phyloP scores from a whole-genome alignment of 2,888 invertebrate species.

The Diadromus collaris region DNA sequence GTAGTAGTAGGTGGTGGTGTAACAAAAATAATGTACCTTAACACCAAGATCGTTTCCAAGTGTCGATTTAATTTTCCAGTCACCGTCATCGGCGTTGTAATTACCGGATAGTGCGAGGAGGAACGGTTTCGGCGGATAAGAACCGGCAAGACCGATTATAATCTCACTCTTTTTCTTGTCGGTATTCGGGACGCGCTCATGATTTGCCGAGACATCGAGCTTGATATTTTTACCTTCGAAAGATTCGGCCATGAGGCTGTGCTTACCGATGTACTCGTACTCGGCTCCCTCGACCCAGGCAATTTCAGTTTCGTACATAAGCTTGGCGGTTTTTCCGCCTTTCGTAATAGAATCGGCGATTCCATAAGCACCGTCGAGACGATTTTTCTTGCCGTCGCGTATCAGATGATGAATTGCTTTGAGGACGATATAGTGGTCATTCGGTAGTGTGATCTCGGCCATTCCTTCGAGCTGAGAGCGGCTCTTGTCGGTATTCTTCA shows the following conservation, averaged over 20 bases:
- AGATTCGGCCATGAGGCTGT: constrained; percentile 79
- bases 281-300: constrained; percentile 80
- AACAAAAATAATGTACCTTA: constrained; percentile 64
- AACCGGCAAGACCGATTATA: constrained; percentile 65
- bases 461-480: constrained; percentile 80
- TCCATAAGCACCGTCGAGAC: constrained; percentile 64
- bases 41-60: constrained; percentile 69
- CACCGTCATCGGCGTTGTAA: constrained; percentile 51
- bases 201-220: constrained; percentile 77
- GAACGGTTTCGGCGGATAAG: constrained; percentile 66
- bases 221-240: constrained; percentile 81
- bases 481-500: constrained; percentile 77
- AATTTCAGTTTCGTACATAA: constrained; percentile 75
- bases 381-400: constrained; percentile 69
- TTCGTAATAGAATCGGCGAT: constrained; percentile 79
- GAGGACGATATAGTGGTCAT: constrained; percentile 79
- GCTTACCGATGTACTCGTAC: constrained; percentile 77
- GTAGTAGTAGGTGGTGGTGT: neutral
- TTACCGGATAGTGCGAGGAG: constrained; percentile 59
- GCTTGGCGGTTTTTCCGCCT: constrained; percentile 79
- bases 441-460: constrained; percentile 81
- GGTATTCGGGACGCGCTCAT: constrained; percentile 70
- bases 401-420: constrained; percentile 78
- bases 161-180: constrained; percentile 66
- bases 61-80: constrained; percentile 66